A percentile compares a stretch with the other conserved stretches of the same genome.
Evolutionary conservation across 2,888 invertebrate genomes (phyloP).

Genomic region (Blastobasis lacticolella): DNA sequence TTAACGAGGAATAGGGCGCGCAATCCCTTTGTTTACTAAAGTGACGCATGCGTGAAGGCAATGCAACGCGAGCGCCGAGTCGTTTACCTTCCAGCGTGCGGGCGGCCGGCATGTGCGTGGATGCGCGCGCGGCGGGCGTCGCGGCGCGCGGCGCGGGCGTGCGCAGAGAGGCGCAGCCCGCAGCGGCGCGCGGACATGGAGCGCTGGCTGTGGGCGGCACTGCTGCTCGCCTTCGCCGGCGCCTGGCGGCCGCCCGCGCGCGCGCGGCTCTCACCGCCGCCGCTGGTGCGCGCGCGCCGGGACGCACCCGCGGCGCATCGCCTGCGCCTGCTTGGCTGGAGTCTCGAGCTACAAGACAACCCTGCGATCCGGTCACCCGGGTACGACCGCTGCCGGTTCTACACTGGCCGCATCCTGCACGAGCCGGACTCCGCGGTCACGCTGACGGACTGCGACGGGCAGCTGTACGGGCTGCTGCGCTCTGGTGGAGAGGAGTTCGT

Average conservation of each 20-base stretch:
- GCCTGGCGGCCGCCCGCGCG: constrained; percentile 36
- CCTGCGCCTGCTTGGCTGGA: constrained; percentile 56
- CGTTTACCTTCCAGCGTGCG: constrained; percentile 69
- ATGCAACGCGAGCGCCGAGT: constrained; percentile 67
- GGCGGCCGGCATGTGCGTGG: constrained; percentile 65
- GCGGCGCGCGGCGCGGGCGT: constrained; percentile 30
- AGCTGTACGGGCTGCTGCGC: constrained; percentile 68
- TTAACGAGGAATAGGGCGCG: too few species aligned
- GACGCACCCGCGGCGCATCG: constrained; percentile 32
- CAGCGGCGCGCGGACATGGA: constrained; percentile 64
- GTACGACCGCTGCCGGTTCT: constrained; percentile 59
- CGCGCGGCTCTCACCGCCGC: constrained; percentile 19
- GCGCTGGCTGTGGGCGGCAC: constrained; percentile 57
- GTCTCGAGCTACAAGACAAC: constrained; percentile 56
- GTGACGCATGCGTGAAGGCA: constrained; percentile 61
- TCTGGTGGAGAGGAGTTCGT: constrained; percentile 60
- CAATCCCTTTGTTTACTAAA: constrained; percentile 65
- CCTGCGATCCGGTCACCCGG: constrained; percentile 57
- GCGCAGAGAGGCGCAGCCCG: constrained; percentile 52
- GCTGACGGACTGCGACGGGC: constrained; percentile 68
- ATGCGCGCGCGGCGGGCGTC: constrained; percentile 48
- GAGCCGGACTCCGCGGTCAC: constrained; percentile 60
- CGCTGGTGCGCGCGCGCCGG: constrained; percentile 27
- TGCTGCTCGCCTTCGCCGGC: constrained; percentile 39
- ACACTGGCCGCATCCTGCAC: constrained; percentile 50